phyloP scores from a whole-genome alignment of 2,888 invertebrate species.

The Acronicta aceris region DNA sequence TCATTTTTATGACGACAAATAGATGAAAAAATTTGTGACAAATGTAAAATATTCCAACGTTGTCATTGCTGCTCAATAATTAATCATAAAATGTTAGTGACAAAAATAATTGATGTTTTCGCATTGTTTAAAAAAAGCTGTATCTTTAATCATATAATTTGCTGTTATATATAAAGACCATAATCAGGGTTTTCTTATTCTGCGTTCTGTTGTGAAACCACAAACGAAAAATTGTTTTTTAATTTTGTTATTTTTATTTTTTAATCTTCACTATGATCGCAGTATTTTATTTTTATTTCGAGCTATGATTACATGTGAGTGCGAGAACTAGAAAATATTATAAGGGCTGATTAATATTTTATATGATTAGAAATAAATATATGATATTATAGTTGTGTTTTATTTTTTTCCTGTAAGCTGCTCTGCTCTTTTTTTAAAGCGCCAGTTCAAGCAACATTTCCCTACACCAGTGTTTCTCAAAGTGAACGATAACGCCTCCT shows the following conservation, averaged over 20 bases:
- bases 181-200: slow-evolving; percentile 28
- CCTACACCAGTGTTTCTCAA: too few species aligned
- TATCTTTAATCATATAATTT: slow-evolving; percentile 3
- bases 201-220: slow-evolving; percentile 12
- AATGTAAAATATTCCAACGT: too few species aligned
- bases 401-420: slow-evolving; percentile 3
- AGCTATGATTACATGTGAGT: slow-evolving; percentile 26
- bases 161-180: slow-evolving; percentile 16
- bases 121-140: neutral
- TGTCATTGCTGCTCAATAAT: too few species aligned
- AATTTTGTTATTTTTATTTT: neutral
- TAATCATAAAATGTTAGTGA: slow-evolving; percentile 4
- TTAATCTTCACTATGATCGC: slow-evolving; percentile 18
- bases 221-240: neutral
- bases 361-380: slow-evolving; percentile 56
- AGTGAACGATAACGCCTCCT: too few species aligned
- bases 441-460: too few species aligned
- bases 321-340: slow-evolving; percentile 32
- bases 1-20: neutral
- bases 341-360: slow-evolving; percentile 56
- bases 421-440: too few species aligned
- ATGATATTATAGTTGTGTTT: slow-evolving; percentile 45
- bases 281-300: slow-evolving; percentile 40
- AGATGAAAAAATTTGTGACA: too few species aligned
- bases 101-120: neutral